Base-by-base conservation (phyloP, 2,888 invertebrate genomes). In the Busseola fusca region DNA sequence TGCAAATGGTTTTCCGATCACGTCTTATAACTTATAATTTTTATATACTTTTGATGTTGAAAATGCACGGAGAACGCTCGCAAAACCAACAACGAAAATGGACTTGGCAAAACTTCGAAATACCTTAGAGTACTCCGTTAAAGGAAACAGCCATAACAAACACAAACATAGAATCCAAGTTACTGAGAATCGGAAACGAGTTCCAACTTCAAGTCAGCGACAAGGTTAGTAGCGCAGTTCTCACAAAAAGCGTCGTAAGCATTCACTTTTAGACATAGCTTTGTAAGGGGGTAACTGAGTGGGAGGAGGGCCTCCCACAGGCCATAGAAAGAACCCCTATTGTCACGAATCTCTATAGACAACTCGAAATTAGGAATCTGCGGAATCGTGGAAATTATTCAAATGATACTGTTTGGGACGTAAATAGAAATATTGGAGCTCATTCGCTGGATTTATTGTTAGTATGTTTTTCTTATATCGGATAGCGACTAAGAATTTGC, bases 321-420 rank as follows among this genome's bases (percentile, higher is more conserved):
- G 62, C 76, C 74, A 79, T 83, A 84, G 83, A 86, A 88, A 87
- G 84, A 85, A 83, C 87, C 74, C 82, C 84, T 84, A 84, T 87
- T 88, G 83, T 87, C 86, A 81, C 87, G 87, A 88, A 88, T 87
- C 87, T 88, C 86, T 81, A 84, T 84, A 84, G 85, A 85, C 86
- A 84, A 84, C 76, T 80, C 83, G 76, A 84, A 88, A 88, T 86
- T 82, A 86, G 86, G 85, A 86, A 83, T 85, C 80, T 82, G 78
- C 80, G 76, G 79, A 85, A 85, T 80, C 76, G 80, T 76, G 71
- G 75, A 78, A 85, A 84, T 84, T 84, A 84, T 84, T 85, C 86
- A 84, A 84, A 85, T 83, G 79, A 78, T 76, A 82, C 82, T 63
- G 72, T 85, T 80, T 69, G 74, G 64, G 70, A 68, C 70, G 76